phyloP scores from a whole-genome alignment of 2,113 vertebrate genomes.

The Centropristis striata region DNA sequence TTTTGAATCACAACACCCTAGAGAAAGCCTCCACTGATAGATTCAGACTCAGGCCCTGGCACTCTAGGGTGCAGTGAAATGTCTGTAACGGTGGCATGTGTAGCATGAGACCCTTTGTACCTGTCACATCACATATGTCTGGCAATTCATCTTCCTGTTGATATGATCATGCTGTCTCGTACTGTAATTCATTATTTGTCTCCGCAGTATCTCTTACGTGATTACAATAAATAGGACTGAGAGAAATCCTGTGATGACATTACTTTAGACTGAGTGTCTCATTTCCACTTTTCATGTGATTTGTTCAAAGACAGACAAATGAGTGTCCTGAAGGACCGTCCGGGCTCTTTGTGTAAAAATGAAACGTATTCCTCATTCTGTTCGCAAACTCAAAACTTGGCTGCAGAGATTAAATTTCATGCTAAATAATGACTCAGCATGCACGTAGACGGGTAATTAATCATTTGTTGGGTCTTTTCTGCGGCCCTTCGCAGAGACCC shows the following conservation, averaged over 20 bases:
- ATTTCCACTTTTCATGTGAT: slow-evolving; percentile 9
- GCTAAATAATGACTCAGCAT: slow-evolving; percentile 57
- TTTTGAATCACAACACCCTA: slow-evolving; percentile 38
- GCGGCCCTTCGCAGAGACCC: slow-evolving; percentile 46
- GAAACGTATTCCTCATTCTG: slow-evolving; percentile 52
- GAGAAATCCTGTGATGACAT: background rate
- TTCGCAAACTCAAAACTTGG: slow-evolving; percentile 43
- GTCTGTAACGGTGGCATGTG: slow-evolving; percentile 12
- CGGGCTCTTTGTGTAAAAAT: slow-evolving; percentile 17
- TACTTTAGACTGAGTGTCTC: background rate
- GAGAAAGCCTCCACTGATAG: slow-evolving; percentile 54
- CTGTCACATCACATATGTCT: slow-evolving; percentile 60
- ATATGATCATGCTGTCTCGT: slow-evolving; percentile 37
- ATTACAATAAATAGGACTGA: slow-evolving; percentile 25
- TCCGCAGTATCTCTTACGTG: slow-evolving; percentile 12
- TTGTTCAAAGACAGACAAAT: slow-evolving; percentile 24
- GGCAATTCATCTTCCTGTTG: slow-evolving; percentile 60
- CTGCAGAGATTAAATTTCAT: slow-evolving; percentile 57
- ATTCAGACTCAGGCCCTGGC: slow-evolving; percentile 35
- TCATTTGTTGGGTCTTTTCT: slow-evolving; percentile 60
- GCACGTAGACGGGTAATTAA: slow-evolving; percentile 66
- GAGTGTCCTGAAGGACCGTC: slow-evolving; percentile 12
- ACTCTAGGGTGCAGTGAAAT: slow-evolving; percentile 27
- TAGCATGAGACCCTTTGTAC: slow-evolving; percentile 38
- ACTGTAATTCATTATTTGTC: slow-evolving; percentile 51